A percentile compares a stretch with the other conserved stretches of the same genome.
These are phyloP conservation scores for Aethes cnicana DNA, from an alignment of 2,888 invertebrate species.

Conservation along the genomic window DNA sequence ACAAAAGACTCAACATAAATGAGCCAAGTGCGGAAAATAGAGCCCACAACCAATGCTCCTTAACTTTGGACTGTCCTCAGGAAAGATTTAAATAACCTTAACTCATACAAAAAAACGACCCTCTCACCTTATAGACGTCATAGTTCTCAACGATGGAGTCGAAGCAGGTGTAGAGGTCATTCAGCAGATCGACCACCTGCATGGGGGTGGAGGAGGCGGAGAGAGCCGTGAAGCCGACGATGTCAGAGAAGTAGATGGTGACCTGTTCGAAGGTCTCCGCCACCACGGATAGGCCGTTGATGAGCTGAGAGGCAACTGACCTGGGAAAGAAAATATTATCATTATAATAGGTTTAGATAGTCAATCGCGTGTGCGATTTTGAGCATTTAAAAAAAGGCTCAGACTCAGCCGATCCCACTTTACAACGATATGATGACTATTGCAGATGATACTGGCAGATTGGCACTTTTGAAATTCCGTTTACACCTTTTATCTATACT, in stretches of 20 bases:
- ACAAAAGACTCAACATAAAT: no score
- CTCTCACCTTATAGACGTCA: slow-evolving; percentile 95
- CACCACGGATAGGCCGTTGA: slow-evolving; percentile 93
- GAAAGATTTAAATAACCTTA: background rate
- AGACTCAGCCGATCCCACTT: no score
- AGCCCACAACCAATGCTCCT: no score
- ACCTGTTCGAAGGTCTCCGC: slow-evolving; percentile 96
- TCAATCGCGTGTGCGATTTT: no score
- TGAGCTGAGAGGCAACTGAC: slow-evolving; percentile 94
- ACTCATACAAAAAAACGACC: slow-evolving; percentile 33
- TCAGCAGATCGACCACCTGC: slow-evolving; percentile 96
- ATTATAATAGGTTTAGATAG: background rate
- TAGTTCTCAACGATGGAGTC: slow-evolving; percentile 98
- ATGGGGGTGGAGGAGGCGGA: slow-evolving; percentile 95
- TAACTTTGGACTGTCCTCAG: no score
- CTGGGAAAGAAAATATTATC: slow-evolving; percentile 57
- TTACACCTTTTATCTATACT: no score
- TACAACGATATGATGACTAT: no score
- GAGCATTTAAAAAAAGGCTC: no score
- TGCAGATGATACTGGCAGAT: no score
- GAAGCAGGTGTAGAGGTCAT: slow-evolving; percentile 98
- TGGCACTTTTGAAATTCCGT: no score
- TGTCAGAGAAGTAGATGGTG: slow-evolving; percentile 96
- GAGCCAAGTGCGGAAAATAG: no score
- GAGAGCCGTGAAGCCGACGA: slow-evolving; percentile 94